Conservation (phyloP, 2,797 vertebrate genomes). For the Macrochelys suwanniensis region DNA sequence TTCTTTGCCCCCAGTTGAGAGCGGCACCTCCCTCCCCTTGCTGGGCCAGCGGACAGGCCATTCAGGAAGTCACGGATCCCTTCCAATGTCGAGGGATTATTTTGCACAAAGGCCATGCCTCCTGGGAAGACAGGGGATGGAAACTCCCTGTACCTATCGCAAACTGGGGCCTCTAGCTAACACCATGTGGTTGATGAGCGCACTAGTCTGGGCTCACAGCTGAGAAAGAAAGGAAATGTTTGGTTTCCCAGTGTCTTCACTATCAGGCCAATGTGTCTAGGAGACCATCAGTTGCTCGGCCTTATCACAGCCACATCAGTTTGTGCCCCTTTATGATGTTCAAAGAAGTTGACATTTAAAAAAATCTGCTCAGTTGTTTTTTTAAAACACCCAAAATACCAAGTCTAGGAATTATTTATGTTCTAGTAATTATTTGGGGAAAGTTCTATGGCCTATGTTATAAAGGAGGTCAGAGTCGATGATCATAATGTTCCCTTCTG, state of each 20-base stretch:
- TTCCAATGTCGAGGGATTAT: slow-evolving; percentile 74
- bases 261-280: neutral
- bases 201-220: neutral
- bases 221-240: neutral
- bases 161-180: neutral
- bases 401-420: no score
- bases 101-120: slow-evolving; percentile 66
- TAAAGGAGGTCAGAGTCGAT: no score
- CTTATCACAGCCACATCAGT: fast-evolving
- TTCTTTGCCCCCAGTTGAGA: neutral
- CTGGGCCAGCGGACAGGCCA: neutral
- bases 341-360: neutral
- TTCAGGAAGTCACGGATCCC: slow-evolving; percentile 44
- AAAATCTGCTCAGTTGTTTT: neutral
- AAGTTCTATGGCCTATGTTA: no score
- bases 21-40: neutral
- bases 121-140: neutral
- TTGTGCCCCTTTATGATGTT: neutral
- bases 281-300: fast-evolving
- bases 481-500: no score
- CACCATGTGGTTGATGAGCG: neutral
- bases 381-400: neutral
- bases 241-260: neutral
- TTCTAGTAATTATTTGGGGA: no score
- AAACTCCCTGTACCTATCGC: neutral